Evolutionary conservation across 2,113 vertebrate species (phyloP).

Genomic region (Menura novaehollandiae): DNA sequence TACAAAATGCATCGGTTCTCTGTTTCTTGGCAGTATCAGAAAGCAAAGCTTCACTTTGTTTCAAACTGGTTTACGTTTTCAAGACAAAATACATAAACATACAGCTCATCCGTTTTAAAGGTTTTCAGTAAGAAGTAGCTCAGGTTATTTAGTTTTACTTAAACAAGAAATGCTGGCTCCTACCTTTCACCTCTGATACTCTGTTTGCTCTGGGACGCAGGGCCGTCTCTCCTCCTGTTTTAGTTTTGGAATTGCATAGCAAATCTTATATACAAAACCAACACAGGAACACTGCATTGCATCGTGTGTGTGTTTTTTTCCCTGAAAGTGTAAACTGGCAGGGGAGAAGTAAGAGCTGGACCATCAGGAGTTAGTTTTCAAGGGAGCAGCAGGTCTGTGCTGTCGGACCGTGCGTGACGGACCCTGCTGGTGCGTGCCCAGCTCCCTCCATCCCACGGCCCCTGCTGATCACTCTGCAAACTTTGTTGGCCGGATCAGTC

Average conservation of each 20-base stretch:
- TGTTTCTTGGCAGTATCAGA: background rate
- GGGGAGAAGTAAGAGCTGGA: background rate
- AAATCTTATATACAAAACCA: conserved; percentile 45
- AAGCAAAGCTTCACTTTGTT: conserved; percentile 16
- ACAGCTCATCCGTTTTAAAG: background rate
- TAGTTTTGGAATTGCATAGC: conserved; percentile 64
- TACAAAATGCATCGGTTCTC: conserved; percentile 24
- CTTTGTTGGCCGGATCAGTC: background rate
- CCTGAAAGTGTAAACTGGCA: conserved; percentile 8
- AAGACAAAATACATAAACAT: conserved; percentile 12
- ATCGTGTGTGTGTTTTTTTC: background rate
- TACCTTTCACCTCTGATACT: conserved; percentile 61
- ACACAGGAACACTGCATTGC: conserved; percentile 35
- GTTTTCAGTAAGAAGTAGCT: background rate
- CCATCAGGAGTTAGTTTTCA: conserved; percentile 11
- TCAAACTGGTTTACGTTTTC: background rate
- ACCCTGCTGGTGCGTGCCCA: background rate
- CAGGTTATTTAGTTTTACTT: background rate
- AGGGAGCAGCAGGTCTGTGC: background rate
- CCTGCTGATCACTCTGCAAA: conserved; percentile 13
- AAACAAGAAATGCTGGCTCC: conserved; percentile 50
- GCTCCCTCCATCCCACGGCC: conserved; percentile 17
- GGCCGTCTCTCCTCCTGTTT: conserved; percentile 38
- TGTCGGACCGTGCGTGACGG: background rate
- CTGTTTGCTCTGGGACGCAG: conserved; percentile 32